phyloP scores from a whole-genome alignment of 1,140 invertebrate species.

The Apocrypta bakeri region DNA sequence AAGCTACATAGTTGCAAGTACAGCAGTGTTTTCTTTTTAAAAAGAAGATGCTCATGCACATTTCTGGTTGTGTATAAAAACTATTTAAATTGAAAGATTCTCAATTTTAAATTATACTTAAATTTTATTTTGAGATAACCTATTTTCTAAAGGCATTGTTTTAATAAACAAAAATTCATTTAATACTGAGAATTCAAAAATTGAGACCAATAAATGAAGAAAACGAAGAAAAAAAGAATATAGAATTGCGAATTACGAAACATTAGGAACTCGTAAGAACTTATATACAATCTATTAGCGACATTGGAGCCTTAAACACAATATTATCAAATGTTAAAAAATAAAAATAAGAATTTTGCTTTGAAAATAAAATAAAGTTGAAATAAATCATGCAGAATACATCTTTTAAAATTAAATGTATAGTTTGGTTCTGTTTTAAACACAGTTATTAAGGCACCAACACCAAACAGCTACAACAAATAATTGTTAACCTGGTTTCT shows the following conservation, averaged over 20 bases:
- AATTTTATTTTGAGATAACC: background rate
- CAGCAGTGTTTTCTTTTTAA: background rate
- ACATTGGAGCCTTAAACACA: slow-evolving; percentile 44
- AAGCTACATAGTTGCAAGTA: slow-evolving; percentile 32
- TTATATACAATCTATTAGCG: slow-evolving; percentile 40
- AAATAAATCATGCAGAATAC: background rate
- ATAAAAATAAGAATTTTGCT: background rate
- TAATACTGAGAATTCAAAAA: slow-evolving; percentile 13
- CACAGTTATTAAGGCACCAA: slow-evolving; percentile 57
- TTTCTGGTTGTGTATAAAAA: background rate
- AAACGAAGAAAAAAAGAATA: slow-evolving; percentile 4
- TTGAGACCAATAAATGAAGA: background rate
- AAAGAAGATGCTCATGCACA: slow-evolving; percentile 36
- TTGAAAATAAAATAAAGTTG: slow-evolving; percentile 11
- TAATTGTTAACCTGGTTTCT: slow-evolving; percentile 69
- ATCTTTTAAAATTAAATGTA: slow-evolving; percentile 25
- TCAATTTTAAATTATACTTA: slow-evolving; percentile 19
- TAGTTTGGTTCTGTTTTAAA: background rate
- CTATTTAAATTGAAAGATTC: background rate
- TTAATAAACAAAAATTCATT: background rate
- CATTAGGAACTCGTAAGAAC: slow-evolving; percentile 48
- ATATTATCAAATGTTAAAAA: background rate
- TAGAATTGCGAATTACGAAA: slow-evolving; percentile 49
- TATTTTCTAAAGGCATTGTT: background rate
- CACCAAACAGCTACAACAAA: slow-evolving; percentile 61